Evolutionary conservation across 2,888 invertebrate genomes (phyloP).

Genomic region (Ophion obscuratus): DNA sequence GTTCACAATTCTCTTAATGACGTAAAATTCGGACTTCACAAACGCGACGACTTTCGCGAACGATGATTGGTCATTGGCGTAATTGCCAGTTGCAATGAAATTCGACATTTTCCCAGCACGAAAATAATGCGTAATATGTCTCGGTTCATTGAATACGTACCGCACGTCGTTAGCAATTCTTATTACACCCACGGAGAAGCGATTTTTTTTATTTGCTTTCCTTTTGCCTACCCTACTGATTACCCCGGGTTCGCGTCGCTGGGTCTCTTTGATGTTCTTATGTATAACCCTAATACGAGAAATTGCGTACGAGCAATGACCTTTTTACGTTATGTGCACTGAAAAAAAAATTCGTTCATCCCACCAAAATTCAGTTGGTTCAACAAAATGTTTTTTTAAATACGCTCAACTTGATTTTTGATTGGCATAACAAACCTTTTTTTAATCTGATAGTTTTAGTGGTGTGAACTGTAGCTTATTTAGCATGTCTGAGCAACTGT

Average conservation of each 20-base stretch:
- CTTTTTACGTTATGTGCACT: neutral
- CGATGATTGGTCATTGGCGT: neutral
- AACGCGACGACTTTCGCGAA: neutral
- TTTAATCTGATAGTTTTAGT: too few relatives aligned
- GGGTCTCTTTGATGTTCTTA: neutral
- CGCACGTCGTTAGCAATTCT: slow-evolving; percentile 31
- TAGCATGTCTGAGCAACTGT: too few relatives aligned
- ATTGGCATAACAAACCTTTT: too few relatives aligned
- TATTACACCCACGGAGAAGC: slow-evolving; percentile 36
- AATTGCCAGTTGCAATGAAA: slow-evolving; percentile 13
- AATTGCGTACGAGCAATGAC: neutral
- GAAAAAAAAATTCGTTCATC: too few relatives aligned
- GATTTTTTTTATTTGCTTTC: slow-evolving; percentile 34
- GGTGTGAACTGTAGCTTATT: too few relatives aligned
- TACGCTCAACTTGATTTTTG: too few relatives aligned
- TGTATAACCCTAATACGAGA: neutral
- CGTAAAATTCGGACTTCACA: neutral
- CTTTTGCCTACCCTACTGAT: neutral
- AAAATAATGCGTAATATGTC: slow-evolving; percentile 21
- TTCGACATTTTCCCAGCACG: slow-evolving; percentile 1
- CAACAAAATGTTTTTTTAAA: too few relatives aligned
- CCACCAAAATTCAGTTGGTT: too few relatives aligned
- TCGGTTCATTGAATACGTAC: slow-evolving; percentile 20
- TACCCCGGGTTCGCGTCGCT: slow-evolving; percentile 11
- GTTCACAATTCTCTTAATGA: neutral